phyloP scores from a whole-genome alignment of 2,113 vertebrate genomes.

The Mungos mungo region DNA sequence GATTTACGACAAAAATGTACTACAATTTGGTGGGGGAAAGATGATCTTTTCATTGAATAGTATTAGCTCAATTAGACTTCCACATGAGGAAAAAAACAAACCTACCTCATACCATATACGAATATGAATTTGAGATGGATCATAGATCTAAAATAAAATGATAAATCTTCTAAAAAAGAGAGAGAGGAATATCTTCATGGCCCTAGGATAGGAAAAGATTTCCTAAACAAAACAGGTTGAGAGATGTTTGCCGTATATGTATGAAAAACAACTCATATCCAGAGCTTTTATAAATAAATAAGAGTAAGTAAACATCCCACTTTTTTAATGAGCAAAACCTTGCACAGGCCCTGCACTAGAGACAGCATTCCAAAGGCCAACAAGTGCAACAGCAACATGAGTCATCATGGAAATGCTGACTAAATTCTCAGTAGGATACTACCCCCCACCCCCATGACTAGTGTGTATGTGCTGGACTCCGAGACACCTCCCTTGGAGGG shows the following conservation, averaged over 20 bases:
- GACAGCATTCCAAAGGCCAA: not conserved
- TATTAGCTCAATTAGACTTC: not conserved
- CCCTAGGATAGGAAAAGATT: not conserved
- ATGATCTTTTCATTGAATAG: not conserved
- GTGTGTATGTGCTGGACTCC: no score
- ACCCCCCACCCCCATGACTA: accelerated
- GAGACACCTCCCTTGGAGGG: not conserved
- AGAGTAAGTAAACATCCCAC: not conserved
- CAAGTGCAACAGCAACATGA: no score
- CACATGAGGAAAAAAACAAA: not conserved
- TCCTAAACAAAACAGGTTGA: not conserved
- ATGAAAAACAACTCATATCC: not conserved
- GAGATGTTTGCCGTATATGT: not conserved
- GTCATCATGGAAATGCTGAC: not conserved
- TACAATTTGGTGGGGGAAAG: not conserved
- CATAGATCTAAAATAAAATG: not conserved
- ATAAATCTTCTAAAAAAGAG: not conserved
- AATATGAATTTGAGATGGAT: not conserved
- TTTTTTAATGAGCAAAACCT: not conserved
- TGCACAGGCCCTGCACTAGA: not conserved
- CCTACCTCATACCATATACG: not conserved
- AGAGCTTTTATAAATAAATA: not conserved
- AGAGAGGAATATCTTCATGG: not conserved
- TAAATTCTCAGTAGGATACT: not conserved
- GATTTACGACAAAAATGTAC: not conserved